phyloP scores from a whole-genome alignment of 2,888 invertebrate species.

The Homarus gammarus region DNA sequence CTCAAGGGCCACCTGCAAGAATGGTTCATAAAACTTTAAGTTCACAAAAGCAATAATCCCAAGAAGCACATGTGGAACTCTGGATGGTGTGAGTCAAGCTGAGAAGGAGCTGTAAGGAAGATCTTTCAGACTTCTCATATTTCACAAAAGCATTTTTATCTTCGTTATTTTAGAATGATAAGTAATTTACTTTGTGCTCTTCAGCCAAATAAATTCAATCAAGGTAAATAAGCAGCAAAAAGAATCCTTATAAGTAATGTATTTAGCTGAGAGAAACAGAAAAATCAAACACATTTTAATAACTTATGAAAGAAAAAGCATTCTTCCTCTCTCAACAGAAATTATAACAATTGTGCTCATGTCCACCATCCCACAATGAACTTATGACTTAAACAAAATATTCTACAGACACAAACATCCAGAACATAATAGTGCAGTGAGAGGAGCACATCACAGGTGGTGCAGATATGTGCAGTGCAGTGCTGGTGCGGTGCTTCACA shows the following conservation, averaged over 20 bases:
- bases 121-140: neutral
- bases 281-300: neutral
- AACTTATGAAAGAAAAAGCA: neutral
- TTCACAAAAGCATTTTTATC: too few species aligned
- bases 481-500: constrained; percentile 25
- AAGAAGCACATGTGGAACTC: neutral
- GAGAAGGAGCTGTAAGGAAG: neutral
- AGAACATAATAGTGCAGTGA: constrained; percentile 34
- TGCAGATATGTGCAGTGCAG: constrained; percentile 16
- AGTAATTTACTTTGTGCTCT: neutral
- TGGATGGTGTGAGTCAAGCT: neutral
- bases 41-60: neutral
- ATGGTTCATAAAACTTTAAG: neutral
- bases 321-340: neutral
- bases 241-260: too few species aligned
- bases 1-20: constrained; percentile 49
- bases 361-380: too few species aligned
- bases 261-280: neutral
- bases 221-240: neutral
- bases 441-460: constrained; percentile 17
- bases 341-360: neutral
- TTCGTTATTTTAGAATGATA: neutral
- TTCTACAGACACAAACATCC: constrained; percentile 5
- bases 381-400: too few species aligned
- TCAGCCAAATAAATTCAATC: neutral